These are phyloP conservation scores for Xenopus borealis DNA, from an alignment of 2,113 vertebrate genomes.

Conservation along the genomic window DNA sequence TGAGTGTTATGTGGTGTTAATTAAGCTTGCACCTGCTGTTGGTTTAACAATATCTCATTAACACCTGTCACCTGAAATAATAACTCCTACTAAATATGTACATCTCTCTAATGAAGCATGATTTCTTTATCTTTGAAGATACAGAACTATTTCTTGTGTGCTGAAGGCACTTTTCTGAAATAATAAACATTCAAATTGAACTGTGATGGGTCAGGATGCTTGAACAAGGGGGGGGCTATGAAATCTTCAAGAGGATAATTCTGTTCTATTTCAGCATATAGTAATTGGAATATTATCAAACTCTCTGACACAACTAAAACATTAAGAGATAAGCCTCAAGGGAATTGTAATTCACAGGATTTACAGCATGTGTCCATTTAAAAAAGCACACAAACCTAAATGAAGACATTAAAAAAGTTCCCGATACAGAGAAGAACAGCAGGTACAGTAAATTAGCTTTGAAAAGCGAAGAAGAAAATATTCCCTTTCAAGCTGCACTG, in stretches of 20 bases:
- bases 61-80: not conserved
- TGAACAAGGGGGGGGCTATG: not conserved
- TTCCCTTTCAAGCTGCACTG: not conserved
- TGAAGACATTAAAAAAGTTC: constrained; percentile 22
- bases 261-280: constrained; percentile 30
- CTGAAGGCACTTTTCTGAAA: constrained; percentile 9
- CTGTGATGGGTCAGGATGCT: constrained; percentile 30
- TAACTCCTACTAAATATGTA: not conserved
- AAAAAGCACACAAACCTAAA: constrained; percentile 29
- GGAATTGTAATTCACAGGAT: constrained; percentile 33
- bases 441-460: constrained; percentile 41
- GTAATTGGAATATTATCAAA: constrained; percentile 38
- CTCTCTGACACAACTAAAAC: constrained; percentile 37
- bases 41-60: constrained; percentile 14
- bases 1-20: not conserved
- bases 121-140: not conserved
- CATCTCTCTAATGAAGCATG: constrained; percentile 3
- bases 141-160: not conserved
- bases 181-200: constrained; percentile 24
- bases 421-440: constrained; percentile 32
- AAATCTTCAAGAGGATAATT: constrained; percentile 33
- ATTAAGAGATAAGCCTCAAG: constrained; percentile 23
- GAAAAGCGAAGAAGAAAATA: constrained; percentile 21
- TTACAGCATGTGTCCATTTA: constrained; percentile 17
- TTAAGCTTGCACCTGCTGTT: not conserved